Percentiles rank a stretch among this genome's conserved stretches.
Evolutionary conservation across 2,888 invertebrate species (phyloP).

Genomic region (Ochropleura leucogaster): DNA sequence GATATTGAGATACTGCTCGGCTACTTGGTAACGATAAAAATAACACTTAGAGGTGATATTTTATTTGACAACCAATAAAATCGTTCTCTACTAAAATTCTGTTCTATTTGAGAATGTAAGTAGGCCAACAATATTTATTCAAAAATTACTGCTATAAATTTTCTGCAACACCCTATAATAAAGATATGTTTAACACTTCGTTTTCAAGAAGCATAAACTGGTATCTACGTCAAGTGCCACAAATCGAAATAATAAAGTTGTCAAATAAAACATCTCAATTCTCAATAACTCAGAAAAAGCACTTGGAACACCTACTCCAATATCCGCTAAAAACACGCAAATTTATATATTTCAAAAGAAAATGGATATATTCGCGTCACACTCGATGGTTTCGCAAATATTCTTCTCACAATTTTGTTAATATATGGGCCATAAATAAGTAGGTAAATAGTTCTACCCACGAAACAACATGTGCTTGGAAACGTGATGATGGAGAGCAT

Average conservation of each 20-base stretch:
- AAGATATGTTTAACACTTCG: slow-evolving; percentile 29
- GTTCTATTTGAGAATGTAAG: slow-evolving; percentile 15
- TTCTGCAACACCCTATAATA: slow-evolving; percentile 26
- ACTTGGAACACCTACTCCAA: slow-evolving; percentile 20
- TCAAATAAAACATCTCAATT: slow-evolving; percentile 12
- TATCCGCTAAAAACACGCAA: slow-evolving; percentile 16
- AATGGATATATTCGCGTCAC: slow-evolving; percentile 15
- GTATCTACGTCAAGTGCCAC: not conserved
- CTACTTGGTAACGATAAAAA: slow-evolving; percentile 13
- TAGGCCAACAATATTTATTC: slow-evolving; percentile 18
- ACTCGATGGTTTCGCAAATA: slow-evolving; percentile 26
- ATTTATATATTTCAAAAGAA: slow-evolving; percentile 28
- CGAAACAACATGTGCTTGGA: slow-evolving; percentile 26
- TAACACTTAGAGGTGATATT: slow-evolving; percentile 2
- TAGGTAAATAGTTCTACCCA: slow-evolving; percentile 46
- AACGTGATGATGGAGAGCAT: slow-evolving; percentile 39
- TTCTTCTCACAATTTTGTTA: slow-evolving; percentile 33
- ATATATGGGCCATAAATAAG: slow-evolving; percentile 49
- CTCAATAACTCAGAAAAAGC: slow-evolving; percentile 16
- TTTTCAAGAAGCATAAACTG: slow-evolving; percentile 16
- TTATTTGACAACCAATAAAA: slow-evolving; percentile 12
- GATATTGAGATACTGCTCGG: slow-evolving; percentile 20
- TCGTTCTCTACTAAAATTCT: not conserved
- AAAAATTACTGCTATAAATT: slow-evolving; percentile 27
- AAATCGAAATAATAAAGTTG: slow-evolving; percentile 19